Conservation (phyloP, 2,888 invertebrate genomes). For the Leptinotarsa tumamoca region DNA sequence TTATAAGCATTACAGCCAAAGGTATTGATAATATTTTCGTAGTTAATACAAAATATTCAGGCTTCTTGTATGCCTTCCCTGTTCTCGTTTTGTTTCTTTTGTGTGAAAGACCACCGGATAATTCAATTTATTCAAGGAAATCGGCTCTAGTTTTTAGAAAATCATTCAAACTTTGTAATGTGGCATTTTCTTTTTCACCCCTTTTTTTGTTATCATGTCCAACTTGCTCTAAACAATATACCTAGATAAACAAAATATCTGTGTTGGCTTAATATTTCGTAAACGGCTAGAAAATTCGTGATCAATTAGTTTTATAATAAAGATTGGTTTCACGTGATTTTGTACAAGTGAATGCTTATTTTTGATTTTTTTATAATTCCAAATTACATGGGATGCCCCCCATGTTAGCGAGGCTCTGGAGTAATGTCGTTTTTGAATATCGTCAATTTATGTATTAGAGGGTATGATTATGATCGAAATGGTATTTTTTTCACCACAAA, state of each 20-base stretch:
- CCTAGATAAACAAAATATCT: slow-evolving; percentile 40
- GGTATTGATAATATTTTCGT: not conserved
- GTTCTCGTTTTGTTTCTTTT: not conserved
- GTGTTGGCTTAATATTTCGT: slow-evolving; percentile 20
- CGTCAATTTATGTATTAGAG: slow-evolving; percentile 31
- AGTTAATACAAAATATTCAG: not conserved
- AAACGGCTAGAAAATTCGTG: not conserved
- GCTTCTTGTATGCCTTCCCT: not conserved
- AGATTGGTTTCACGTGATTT: slow-evolving; percentile 9
- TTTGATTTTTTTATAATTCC: slow-evolving; percentile 38
- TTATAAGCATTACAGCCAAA: not conserved
- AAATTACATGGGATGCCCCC: slow-evolving; percentile 33
- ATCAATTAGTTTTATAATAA: not conserved
- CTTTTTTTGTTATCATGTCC: slow-evolving; percentile 26
- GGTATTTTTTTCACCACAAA: too few species aligned
- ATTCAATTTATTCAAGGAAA: not conserved
- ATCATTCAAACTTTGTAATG: slow-evolving; percentile 31
- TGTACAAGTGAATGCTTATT: slow-evolving; percentile 34
- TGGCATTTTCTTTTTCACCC: slow-evolving; percentile 35
- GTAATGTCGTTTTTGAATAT: slow-evolving; percentile 42
- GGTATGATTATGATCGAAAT: slow-evolving; percentile 27
- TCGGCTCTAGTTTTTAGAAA: slow-evolving; percentile 39
- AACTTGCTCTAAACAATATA: slow-evolving; percentile 35
- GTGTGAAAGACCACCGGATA: not conserved
- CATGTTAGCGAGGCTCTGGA: slow-evolving; percentile 28